Conservation (phyloP, 2,888 invertebrate genomes). For the Pammene aurita region DNA sequence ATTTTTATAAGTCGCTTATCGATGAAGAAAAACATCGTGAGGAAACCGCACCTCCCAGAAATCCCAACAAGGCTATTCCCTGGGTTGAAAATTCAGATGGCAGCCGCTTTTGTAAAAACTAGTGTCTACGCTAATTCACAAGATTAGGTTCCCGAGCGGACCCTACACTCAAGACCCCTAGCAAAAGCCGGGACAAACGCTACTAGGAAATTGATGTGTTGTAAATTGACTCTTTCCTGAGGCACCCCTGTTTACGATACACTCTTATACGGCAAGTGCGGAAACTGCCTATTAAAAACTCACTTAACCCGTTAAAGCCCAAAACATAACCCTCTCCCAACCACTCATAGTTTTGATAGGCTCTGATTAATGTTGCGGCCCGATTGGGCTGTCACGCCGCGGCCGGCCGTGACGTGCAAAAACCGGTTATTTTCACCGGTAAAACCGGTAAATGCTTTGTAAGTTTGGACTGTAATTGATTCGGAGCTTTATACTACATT, state of each 20-base stretch:
- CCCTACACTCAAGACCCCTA: no score
- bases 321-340: conserved; percentile 5
- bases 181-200: no score
- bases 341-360: conserved; percentile 27
- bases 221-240: no score
- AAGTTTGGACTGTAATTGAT: conserved; percentile 34
- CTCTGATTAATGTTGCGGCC: conserved; percentile 35
- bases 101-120: no score
- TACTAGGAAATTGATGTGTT: no score
- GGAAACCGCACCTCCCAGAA: no score
- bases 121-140: no score
- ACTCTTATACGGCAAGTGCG: not conserved
- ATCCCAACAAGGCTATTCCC: no score
- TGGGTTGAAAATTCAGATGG: no score
- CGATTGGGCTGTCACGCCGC: conserved; percentile 39
- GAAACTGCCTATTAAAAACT: not conserved
- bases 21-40: no score
- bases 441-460: conserved; percentile 23
- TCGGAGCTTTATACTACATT: not conserved
- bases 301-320: not conserved
- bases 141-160: no score
- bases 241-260: not conserved
- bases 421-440: conserved; percentile 33
- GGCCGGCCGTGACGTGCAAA: conserved; percentile 36
- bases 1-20: no score